phyloP scores from a whole-genome alignment of 2,113 vertebrate species.

The Jacana jacana region DNA sequence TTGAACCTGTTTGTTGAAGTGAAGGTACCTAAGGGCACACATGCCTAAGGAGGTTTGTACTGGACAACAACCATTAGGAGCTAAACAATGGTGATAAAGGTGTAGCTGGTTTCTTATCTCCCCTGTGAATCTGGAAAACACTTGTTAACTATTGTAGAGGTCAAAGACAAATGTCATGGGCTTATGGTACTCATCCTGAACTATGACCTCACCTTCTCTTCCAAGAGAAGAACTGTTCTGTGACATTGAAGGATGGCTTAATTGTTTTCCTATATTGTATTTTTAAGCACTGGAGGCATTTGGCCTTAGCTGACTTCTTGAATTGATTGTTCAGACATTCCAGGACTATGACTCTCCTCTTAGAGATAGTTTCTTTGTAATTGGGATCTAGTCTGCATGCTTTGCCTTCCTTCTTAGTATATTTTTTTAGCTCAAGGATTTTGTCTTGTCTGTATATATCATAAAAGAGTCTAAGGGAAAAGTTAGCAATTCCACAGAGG shows the following conservation, averaged over 20 bases:
- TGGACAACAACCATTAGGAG: background rate
- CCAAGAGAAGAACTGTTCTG: conserved; percentile 6
- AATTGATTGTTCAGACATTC: conserved; percentile 61
- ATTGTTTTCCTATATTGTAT: conserved; percentile 49
- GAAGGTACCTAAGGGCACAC: background rate
- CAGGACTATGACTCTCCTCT: conserved; percentile 38
- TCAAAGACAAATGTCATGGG: background rate
- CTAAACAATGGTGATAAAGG: background rate
- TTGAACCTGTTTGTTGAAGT: background rate
- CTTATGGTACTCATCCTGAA: background rate
- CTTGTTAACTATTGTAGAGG: background rate
- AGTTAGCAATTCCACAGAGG: background rate
- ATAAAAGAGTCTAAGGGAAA: conserved; percentile 32
- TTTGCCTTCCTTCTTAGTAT: conserved; percentile 41
- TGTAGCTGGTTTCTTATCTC: background rate
- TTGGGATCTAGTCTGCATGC: conserved; percentile 48
- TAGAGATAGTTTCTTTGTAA: conserved; percentile 54
- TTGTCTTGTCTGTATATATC: background rate
- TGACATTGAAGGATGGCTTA: conserved; percentile 33
- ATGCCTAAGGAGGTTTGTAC: background rate
- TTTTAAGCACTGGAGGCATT: conserved; percentile 58
- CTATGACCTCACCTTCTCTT: background rate
- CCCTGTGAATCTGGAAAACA: background rate
- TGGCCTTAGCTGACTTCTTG: conserved; percentile 53
- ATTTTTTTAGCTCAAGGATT: conserved; percentile 1